These are phyloP conservation scores for Macroteleia sp. DNA, from an alignment of 2,888 invertebrate genomes.

Conservation along the genomic window DNA sequence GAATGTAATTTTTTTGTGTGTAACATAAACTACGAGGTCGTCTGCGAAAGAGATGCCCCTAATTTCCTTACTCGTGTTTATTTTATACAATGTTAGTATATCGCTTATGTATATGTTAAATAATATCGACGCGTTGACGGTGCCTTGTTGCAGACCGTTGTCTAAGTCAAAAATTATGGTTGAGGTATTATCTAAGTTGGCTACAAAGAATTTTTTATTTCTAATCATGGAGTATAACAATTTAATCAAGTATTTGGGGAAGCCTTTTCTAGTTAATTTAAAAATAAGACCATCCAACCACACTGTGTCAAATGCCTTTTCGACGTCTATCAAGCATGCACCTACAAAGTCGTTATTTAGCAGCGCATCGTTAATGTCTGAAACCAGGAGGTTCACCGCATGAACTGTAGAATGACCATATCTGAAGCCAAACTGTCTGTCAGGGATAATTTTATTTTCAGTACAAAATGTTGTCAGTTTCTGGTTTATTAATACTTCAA, in stretches of 20 bases:
- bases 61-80: background rate
- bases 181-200: background rate
- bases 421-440: slow-evolving; percentile 69
- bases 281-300: slow-evolving; percentile 24
- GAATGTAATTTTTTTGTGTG: background rate
- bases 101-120: slow-evolving; percentile 27
- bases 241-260: background rate
- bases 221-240: background rate
- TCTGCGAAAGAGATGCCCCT: slow-evolving; percentile 15
- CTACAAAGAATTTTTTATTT: slow-evolving; percentile 3
- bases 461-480: slow-evolving; percentile 19
- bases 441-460: slow-evolving; percentile 59
- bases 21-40: slow-evolving; percentile 3
- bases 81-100: background rate
- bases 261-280: slow-evolving; percentile 1
- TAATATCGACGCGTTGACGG: background rate
- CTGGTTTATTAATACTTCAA: slow-evolving; percentile 65
- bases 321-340: slow-evolving; percentile 14
- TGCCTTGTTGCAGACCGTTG: slow-evolving; percentile 18
- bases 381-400: slow-evolving; percentile 42
- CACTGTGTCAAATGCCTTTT: slow-evolving; percentile 31
- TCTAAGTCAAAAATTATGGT: background rate
- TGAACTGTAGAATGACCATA: slow-evolving; percentile 62
- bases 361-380: slow-evolving; percentile 27
- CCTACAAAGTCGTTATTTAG: background rate